phyloP scores from a whole-genome alignment of 2,888 invertebrate genomes.

The Heteropelma amictum region DNA sequence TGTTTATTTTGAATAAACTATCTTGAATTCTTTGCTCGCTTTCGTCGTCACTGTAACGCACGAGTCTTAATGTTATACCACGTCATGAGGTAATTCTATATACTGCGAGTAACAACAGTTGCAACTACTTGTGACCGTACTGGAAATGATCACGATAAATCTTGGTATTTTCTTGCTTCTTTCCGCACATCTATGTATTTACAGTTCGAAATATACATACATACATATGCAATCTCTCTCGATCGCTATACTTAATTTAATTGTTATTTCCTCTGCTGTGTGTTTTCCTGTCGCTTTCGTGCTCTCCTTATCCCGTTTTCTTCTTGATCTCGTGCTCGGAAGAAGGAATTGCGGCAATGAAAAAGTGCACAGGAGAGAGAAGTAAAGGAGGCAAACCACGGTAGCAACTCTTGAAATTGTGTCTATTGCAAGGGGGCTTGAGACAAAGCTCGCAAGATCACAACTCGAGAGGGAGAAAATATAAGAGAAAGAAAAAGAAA shows the following conservation, averaged over 20 bases:
- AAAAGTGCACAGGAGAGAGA: conserved; percentile 9
- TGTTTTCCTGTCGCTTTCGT: conserved; percentile 3
- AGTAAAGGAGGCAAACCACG: conserved; percentile 19
- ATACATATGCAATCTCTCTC: conserved; percentile 18
- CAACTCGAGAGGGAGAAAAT: conserved; percentile 1
- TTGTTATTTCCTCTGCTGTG: conserved; percentile 50
- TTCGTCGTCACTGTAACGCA: conserved; percentile 3
- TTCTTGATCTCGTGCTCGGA: not conserved
- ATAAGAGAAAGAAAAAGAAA: conserved; percentile 6
- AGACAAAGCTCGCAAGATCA: conserved; percentile 1
- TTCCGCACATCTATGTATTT: not conserved
- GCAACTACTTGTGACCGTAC: conserved; percentile 30
- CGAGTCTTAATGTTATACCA: conserved; percentile 1
- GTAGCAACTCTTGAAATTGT: conserved; percentile 36
- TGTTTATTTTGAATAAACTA: too few relatives aligned
- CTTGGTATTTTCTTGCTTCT: conserved; percentile 25
- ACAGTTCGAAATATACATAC: not conserved
- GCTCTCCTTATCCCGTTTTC: not conserved
- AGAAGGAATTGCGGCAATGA: conserved; percentile 19
- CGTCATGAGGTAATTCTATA: conserved; percentile 11
- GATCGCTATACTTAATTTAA: conserved; percentile 53
- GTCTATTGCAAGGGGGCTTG: not conserved
- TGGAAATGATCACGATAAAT: conserved; percentile 40
- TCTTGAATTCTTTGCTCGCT: not conserved
- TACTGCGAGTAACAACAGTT: conserved; percentile 30